Evolutionary conservation across 2,797 vertebrate species (phyloP).

Genomic region (Sebastes baramenuke): DNA sequence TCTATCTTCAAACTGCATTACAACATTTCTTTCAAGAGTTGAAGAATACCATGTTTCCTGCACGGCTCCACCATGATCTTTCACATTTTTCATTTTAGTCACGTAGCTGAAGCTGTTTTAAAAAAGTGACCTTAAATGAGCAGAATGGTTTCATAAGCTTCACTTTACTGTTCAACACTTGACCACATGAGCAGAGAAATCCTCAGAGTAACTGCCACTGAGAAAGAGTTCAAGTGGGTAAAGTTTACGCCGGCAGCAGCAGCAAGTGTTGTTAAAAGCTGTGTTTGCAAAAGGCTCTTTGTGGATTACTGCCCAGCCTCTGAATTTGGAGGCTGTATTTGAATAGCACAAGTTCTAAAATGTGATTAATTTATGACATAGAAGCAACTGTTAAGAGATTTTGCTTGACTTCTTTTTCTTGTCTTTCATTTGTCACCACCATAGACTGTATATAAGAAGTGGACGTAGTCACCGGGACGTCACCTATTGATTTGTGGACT

Average conservation of each 20-base stretch:
- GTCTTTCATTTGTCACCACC: too few species aligned
- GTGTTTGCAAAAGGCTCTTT: background rate
- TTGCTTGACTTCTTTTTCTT: background rate
- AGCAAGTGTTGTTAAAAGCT: background rate
- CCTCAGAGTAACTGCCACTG: background rate
- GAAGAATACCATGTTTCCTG: background rate
- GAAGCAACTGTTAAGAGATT: background rate
- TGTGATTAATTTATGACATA: background rate
- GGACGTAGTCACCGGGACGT: too few species aligned
- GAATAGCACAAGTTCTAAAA: background rate
- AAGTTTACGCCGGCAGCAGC: background rate
- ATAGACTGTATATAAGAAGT: too few species aligned
- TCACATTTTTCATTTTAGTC: background rate
- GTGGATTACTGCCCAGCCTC: background rate
- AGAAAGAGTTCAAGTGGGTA: background rate
- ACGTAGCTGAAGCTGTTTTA: background rate
- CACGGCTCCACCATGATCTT: background rate
- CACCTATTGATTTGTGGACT: too few species aligned
- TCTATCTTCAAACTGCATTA: background rate
- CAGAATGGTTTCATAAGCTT: background rate
- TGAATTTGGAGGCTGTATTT: background rate
- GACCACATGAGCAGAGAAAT: background rate
- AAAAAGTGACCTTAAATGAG: slow-evolving; percentile 20
- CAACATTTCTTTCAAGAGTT: background rate
- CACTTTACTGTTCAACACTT: background rate